These are phyloP conservation scores for Mormyrus lacerda DNA, from an alignment of 2,113 vertebrate species.

Conservation along the genomic window DNA sequence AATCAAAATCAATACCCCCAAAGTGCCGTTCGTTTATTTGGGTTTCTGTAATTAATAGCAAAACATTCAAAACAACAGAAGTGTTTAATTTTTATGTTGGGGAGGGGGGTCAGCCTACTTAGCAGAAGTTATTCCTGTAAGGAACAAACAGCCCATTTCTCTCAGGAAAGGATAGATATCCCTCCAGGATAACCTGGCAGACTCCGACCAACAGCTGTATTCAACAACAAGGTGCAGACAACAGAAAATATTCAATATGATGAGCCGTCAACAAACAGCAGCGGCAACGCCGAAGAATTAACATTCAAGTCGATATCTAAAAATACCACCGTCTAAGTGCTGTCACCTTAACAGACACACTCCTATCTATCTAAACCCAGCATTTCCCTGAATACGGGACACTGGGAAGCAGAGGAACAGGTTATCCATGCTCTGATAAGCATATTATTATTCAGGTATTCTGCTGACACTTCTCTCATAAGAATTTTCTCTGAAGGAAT, in stretches of 20 bases:
- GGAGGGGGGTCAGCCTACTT: background rate
- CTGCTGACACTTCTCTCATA: background rate
- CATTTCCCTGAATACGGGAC: background rate
- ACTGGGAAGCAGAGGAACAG: background rate
- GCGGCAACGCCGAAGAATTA: background rate
- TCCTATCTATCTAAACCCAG: background rate
- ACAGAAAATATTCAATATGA: background rate
- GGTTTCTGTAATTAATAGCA: background rate
- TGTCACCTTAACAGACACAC: background rate
- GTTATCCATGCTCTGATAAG: background rate
- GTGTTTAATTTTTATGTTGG: background rate
- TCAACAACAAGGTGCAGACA: background rate
- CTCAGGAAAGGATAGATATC: background rate
- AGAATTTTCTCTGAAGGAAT: background rate
- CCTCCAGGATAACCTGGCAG: background rate
- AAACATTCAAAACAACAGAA: background rate
- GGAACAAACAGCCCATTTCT: background rate
- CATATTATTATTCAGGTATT: background rate
- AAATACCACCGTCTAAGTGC: background rate
- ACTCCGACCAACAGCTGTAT: background rate
- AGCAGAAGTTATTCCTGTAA: background rate
- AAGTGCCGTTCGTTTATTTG: background rate
- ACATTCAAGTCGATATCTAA: background rate
- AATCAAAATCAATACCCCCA: background rate
- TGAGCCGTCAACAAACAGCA: background rate